These are phyloP conservation scores for Aporophyla nigra DNA, from an alignment of 2,888 invertebrate species.

Conservation along the genomic window DNA sequence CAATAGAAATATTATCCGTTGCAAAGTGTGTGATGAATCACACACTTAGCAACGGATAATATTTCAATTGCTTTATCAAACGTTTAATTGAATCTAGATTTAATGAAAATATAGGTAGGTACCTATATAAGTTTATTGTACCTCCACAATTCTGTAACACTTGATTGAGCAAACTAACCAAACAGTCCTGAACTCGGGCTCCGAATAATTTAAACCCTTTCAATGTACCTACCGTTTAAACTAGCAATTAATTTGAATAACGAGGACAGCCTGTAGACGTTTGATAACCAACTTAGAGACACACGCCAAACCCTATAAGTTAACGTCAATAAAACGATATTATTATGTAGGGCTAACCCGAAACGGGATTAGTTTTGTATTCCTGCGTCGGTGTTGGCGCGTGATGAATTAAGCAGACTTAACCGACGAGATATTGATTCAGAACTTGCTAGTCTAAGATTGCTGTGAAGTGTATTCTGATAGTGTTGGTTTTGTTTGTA, in stretches of 20 bases:
- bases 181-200: slow-evolving; percentile 25
- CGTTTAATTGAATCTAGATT: not conserved
- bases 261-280: slow-evolving; percentile 60
- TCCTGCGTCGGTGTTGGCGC: slow-evolving; percentile 48
- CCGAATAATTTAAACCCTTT: slow-evolving; percentile 53
- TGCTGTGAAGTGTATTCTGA: slow-evolving; percentile 57
- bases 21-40: no score
- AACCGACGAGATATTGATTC: slow-evolving; percentile 67
- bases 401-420: slow-evolving; percentile 66
- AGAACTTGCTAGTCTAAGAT: slow-evolving; percentile 61
- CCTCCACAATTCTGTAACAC: slow-evolving; percentile 2
- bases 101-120: not conserved
- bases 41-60: not conserved
- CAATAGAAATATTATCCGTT: no score
- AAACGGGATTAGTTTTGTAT: slow-evolving; percentile 65
- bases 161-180: slow-evolving; percentile 14
- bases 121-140: not conserved
- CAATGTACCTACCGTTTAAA: slow-evolving; percentile 50
- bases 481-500: slow-evolving; percentile 46
- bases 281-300: slow-evolving; percentile 65
- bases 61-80: not conserved
- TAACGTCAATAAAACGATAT: slow-evolving; percentile 65
- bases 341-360: slow-evolving; percentile 62
- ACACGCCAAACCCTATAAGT: slow-evolving; percentile 62
- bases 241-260: slow-evolving; percentile 66